These are phyloP conservation scores for Eumaeus atala DNA, from an alignment of 1,140 invertebrate species.

Conservation along the genomic window DNA sequence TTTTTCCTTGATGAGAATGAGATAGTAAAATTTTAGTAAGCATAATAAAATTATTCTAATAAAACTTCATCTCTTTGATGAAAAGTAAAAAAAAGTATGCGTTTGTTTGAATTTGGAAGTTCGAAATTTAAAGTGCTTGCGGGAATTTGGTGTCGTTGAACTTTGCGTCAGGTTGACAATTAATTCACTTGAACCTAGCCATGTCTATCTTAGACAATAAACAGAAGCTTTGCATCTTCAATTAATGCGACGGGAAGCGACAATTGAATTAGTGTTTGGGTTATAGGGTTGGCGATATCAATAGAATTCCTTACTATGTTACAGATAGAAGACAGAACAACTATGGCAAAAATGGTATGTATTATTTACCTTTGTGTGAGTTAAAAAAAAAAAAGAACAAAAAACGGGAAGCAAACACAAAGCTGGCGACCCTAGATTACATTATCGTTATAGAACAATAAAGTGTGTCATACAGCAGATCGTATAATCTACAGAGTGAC, in stretches of 20 bases:
- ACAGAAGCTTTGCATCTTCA: conserved; percentile 22
- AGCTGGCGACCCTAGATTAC: conserved; percentile 47
- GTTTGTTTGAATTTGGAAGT: too few relatives aligned
- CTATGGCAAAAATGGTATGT: too few relatives aligned
- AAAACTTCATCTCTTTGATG: too few relatives aligned
- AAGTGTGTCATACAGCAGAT: conserved; percentile 55
- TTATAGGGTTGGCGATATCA: neutral
- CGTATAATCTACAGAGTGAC: conserved; percentile 50
- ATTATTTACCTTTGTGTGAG: too few relatives aligned
- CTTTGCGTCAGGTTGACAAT: conserved; percentile 25
- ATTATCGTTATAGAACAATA: conserved; percentile 61
- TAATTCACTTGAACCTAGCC: conserved; percentile 24
- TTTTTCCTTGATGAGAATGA: too few relatives aligned
- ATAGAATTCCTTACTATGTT: too few relatives aligned
- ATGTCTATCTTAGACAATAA: conserved; percentile 14
- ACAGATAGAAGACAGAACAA: too few relatives aligned
- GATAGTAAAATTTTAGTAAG: too few relatives aligned
- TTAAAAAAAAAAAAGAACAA: conserved; percentile 13
- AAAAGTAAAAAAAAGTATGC: too few relatives aligned
- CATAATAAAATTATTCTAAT: too few relatives aligned
- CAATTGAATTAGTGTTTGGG: conserved; percentile 46
- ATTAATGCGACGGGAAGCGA: conserved; percentile 52
- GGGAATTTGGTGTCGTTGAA: conserved; percentile 20
- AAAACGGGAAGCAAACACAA: conserved; percentile 31
- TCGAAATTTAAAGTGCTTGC: too few relatives aligned